phyloP scores from a whole-genome alignment of 2,113 vertebrate genomes.

The Osmerus eperlanus region DNA sequence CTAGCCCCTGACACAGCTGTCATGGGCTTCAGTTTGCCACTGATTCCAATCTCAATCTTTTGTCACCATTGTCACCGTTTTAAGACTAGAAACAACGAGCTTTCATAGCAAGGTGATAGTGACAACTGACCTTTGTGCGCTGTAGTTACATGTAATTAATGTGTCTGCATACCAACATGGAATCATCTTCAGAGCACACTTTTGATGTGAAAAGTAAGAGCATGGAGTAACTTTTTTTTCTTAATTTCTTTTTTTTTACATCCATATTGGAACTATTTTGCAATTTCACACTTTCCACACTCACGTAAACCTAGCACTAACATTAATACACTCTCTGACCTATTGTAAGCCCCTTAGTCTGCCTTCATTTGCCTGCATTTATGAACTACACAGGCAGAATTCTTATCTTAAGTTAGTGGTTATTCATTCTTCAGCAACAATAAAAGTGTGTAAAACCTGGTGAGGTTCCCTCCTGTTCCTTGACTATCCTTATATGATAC shows the following conservation, averaged over 20 bases:
- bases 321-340: constrained; percentile 52
- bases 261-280: constrained; percentile 53
- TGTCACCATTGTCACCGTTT: constrained; percentile 19
- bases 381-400: constrained; percentile 38
- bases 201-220: constrained; percentile 59
- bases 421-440: constrained; percentile 51
- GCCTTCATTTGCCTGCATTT: constrained; percentile 38
- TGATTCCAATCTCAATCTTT: constrained; percentile 19
- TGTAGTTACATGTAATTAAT: constrained; percentile 65
- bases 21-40: constrained; percentile 41
- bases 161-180: constrained; percentile 69
- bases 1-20: constrained; percentile 25
- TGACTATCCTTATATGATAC: constrained; percentile 39
- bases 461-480: constrained; percentile 34
- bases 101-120: constrained; percentile 53
- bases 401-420: constrained; percentile 61
- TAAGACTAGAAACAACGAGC: constrained; percentile 40
- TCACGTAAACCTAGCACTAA: constrained; percentile 55
- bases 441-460: constrained; percentile 40
- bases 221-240: constrained; percentile 49
- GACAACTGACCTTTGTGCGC: constrained; percentile 59
- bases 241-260: constrained; percentile 51
- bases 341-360: constrained; percentile 43
- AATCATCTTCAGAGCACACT: constrained; percentile 53
- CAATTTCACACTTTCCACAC: constrained; percentile 52